phyloP scores from a whole-genome alignment of 2,888 invertebrate genomes.

The Melanostoma scalare region DNA sequence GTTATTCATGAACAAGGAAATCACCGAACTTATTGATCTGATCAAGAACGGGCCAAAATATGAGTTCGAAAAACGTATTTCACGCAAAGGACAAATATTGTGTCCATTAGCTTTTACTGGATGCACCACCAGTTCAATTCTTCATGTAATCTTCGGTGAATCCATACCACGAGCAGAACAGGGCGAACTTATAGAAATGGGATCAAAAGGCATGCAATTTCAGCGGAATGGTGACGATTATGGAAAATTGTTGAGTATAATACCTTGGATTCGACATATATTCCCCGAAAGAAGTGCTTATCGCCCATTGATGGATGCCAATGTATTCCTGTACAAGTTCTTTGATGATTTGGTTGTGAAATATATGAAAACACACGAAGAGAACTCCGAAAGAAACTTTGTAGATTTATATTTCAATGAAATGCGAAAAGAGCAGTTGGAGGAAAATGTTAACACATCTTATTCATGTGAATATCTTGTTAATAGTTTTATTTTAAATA shows the following conservation, averaged over 20 bases:
- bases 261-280: conserved; percentile 85
- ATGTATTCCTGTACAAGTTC: conserved; percentile 83
- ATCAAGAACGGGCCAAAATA: conserved; percentile 82
- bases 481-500: conserved; percentile 74
- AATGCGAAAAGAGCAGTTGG: conserved; percentile 83
- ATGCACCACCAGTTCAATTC: conserved; percentile 84
- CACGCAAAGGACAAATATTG: conserved; percentile 77
- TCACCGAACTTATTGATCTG: conserved; percentile 82
- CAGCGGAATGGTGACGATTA: conserved; percentile 84
- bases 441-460: conserved; percentile 81
- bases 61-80: conserved; percentile 81
- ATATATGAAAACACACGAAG: conserved; percentile 81
- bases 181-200: conserved; percentile 81
- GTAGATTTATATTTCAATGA: conserved; percentile 85
- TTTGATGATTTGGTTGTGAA: conserved; percentile 83
- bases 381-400: conserved; percentile 84
- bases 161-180: conserved; percentile 84
- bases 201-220: conserved; percentile 82
- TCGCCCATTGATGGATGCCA: conserved; percentile 82
- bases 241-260: conserved; percentile 84
- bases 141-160: conserved; percentile 84
- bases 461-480: conserved; percentile 81
- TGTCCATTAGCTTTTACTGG: conserved; percentile 84
- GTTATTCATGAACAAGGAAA: conserved; percentile 82
- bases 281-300: conserved; percentile 85